A percentile compares a stretch with the other conserved stretches of the same genome.
Conservation (phyloP, 1,140 invertebrate species). For the Holotrichia oblita region DNA sequence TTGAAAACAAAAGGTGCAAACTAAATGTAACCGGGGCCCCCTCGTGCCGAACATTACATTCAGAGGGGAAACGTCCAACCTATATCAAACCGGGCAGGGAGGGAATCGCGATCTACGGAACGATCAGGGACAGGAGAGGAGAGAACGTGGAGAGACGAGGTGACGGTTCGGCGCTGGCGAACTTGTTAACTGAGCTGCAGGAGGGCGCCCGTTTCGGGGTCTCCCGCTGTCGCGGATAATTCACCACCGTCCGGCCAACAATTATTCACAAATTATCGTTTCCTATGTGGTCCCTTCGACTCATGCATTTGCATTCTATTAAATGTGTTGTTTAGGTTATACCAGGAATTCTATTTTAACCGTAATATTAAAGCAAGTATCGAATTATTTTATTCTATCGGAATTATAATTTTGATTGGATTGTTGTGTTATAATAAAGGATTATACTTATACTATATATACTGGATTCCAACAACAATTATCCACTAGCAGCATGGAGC, state of each 20-base stretch:
- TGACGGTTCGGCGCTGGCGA: slow-evolving; percentile 26
- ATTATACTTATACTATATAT: too few relatives aligned
- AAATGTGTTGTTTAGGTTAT: too few relatives aligned
- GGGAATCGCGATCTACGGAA: too few relatives aligned
- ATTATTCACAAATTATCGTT: slow-evolving; percentile 53
- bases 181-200: slow-evolving; percentile 39
- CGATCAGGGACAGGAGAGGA: too few relatives aligned
- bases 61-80: not conserved
- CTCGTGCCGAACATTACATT: not conserved
- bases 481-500: too few relatives aligned
- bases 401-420: too few relatives aligned
- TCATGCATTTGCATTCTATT: slow-evolving; percentile 48
- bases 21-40: not conserved
- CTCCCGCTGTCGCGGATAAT: slow-evolving; percentile 50
- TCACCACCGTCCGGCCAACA: slow-evolving; percentile 48
- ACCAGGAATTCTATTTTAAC: too few relatives aligned
- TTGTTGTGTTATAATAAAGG: too few relatives aligned
- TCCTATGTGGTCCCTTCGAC: slow-evolving; percentile 46
- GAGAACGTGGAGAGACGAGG: too few relatives aligned
- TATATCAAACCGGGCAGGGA: not conserved
- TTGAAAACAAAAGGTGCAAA: slow-evolving; percentile 13
- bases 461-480: too few relatives aligned
- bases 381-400: too few relatives aligned
- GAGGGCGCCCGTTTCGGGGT: slow-evolving; percentile 43
- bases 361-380: too few relatives aligned